Evolutionary conservation across 2,113 vertebrate genomes (phyloP).

Genomic region (Pseudonaja textilis): DNA sequence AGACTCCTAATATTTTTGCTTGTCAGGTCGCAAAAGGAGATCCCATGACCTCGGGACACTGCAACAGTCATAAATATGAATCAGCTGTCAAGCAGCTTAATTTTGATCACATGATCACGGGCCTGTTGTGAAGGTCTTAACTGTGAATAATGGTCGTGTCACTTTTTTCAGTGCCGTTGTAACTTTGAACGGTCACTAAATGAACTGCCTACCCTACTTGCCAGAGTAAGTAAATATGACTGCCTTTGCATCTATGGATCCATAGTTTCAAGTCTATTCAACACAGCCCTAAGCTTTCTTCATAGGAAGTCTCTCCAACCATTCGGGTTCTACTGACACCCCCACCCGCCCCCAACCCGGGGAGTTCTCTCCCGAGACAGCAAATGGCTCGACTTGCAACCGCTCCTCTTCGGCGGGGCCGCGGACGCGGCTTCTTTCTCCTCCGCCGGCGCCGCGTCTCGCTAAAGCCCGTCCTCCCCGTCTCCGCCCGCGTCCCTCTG

Average conservation of each 20-base stretch:
- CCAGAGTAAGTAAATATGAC: background rate
- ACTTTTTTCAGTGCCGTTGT: too few relatives aligned
- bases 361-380: background rate
- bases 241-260: background rate
- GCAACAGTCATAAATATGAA: too few relatives aligned
- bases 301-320: background rate
- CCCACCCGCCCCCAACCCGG: background rate
- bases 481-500: background rate
- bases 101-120: too few relatives aligned
- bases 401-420: background rate
- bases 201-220: background rate
- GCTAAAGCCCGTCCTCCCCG: background rate
- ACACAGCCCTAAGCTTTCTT: background rate
- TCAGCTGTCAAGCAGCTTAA: too few relatives aligned
- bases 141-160: too few relatives aligned
- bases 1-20: background rate
- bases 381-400: background rate
- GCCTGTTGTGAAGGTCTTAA: too few relatives aligned
- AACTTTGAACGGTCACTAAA: too few relatives aligned
- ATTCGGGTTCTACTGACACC: background rate
- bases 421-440: background rate
- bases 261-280: background rate
- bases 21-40: too few relatives aligned
- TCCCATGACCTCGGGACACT: too few relatives aligned
- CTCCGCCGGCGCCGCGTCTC: background rate